phyloP scores from a whole-genome alignment of 2,113 vertebrate species.

The Delphinapterus leucas region DNA sequence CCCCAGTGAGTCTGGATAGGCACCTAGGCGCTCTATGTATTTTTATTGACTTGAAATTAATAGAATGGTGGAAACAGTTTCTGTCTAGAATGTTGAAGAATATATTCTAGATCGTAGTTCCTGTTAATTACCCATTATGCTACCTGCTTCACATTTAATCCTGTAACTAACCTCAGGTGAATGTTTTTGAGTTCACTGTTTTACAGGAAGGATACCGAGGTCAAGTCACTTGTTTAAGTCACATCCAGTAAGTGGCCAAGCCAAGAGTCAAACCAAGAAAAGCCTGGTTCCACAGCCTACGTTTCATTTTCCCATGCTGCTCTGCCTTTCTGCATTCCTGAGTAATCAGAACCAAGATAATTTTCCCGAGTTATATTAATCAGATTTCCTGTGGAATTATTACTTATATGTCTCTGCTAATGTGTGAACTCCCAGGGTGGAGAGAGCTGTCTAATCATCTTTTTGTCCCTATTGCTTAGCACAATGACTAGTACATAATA shows the following conservation, averaged over 20 bases:
- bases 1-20: neutral
- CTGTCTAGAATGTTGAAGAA: neutral
- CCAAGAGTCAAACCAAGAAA: conserved; percentile 3
- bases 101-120: neutral
- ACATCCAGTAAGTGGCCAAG: neutral
- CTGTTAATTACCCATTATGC: neutral
- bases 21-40: neutral
- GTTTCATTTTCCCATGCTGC: neutral
- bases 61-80: neutral
- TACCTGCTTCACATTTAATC: neutral
- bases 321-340: neutral
- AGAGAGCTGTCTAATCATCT: neutral
- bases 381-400: neutral
- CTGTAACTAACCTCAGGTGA: neutral
- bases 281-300: neutral
- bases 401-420: neutral
- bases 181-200: neutral
- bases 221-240: neutral
- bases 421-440: neutral
- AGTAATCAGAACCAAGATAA: neutral
- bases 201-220: neutral
- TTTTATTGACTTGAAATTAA: neutral
- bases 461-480: neutral
- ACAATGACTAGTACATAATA: neutral
- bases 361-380: neutral